Conservation (phyloP, 2,797 vertebrate species). For the Borostomias antarcticus region DNA sequence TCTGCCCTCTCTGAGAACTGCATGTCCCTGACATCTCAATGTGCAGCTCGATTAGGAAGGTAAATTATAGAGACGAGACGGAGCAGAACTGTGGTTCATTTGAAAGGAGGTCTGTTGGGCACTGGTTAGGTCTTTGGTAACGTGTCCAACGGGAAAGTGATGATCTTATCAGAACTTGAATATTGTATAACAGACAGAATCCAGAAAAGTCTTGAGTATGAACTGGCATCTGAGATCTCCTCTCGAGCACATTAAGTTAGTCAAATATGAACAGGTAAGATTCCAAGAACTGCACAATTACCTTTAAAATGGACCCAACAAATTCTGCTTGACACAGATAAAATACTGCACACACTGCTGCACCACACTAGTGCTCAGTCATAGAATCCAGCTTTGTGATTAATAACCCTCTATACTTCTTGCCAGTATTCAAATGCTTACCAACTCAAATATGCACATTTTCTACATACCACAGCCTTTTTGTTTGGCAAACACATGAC, state of each 20-base stretch:
- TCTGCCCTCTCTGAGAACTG: constrained; percentile 50
- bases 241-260: background rate
- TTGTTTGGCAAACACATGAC: constrained; percentile 42
- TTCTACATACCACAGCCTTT: constrained; percentile 40
- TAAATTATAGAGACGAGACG: constrained; percentile 15
- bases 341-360: constrained; percentile 33
- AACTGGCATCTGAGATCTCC: no score
- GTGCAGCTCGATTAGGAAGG: constrained; percentile 33
- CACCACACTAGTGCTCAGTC: constrained; percentile 50
- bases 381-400: constrained; percentile 52
- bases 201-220: background rate
- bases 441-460: constrained; percentile 52
- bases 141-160: background rate
- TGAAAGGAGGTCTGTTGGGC: constrained; percentile 2
- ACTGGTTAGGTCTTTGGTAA: background rate
- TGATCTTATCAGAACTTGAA: background rate
- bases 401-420: constrained; percentile 57
- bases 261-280: background rate
- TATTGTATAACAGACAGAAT: background rate
- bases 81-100: background rate
- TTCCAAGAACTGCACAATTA: background rate
- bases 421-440: constrained; percentile 47
- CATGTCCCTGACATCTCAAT: constrained; percentile 54
- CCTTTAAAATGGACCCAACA: constrained; percentile 45
- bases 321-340: constrained; percentile 55